Percentiles rank a stretch among this genome's conserved stretches.
These are phyloP conservation scores for Neoaliturus tenellus DNA, from an alignment of 2,888 invertebrate species.

Conservation along the genomic window DNA sequence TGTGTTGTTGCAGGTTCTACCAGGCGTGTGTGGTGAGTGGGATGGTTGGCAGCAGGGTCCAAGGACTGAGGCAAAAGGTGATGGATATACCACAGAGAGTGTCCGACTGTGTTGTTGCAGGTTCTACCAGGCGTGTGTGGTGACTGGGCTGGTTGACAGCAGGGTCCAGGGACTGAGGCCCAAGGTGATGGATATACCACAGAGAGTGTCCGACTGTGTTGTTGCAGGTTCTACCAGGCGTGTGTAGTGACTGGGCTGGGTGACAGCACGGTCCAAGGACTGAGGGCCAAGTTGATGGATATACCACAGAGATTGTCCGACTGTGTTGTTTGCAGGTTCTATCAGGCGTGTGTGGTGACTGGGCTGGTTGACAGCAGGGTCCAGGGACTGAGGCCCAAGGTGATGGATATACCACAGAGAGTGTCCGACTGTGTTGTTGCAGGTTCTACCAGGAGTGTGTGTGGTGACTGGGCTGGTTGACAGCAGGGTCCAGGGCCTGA, in stretches of 20 bases:
- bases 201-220: too few species aligned
- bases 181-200: too few species aligned
- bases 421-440: background rate
- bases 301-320: too few species aligned
- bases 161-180: too few species aligned
- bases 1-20: too few species aligned
- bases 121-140: background rate
- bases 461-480: slow-evolving; percentile 52
- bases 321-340: background rate
- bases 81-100: too few species aligned
- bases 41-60: too few species aligned
- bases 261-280: slow-evolving; percentile 18
- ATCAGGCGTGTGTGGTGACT: slow-evolving; percentile 49
- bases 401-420: slow-evolving; percentile 13
- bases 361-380: slow-evolving; percentile 36
- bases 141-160: background rate
- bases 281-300: too few species aligned
- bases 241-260: slow-evolving; percentile 51
- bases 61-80: too few species aligned
- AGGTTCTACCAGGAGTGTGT: slow-evolving; percentile 53
- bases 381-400: slow-evolving; percentile 32
- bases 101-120: background rate
- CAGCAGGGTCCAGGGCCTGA: slow-evolving; percentile 21
- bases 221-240: slow-evolving; percentile 44
- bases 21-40: too few species aligned